Conservation (phyloP, 2,888 invertebrate species). For the Dromius quadrimaculatus region DNA sequence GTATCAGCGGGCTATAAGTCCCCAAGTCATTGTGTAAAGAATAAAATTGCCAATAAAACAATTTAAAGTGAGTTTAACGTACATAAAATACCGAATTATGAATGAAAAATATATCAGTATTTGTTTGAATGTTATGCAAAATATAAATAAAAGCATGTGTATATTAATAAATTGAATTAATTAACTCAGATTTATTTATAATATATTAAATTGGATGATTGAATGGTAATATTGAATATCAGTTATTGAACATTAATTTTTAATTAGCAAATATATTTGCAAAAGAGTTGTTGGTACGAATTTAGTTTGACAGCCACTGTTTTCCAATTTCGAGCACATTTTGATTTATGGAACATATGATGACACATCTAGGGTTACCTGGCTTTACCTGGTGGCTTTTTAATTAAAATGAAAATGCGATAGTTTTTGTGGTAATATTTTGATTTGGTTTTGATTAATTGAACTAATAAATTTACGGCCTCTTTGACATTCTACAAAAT, state of each 20-base stretch:
- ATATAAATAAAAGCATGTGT: not conserved
- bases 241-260: not conserved
- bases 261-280: slow-evolving; percentile 32
- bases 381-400: slow-evolving; percentile 37
- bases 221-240: slow-evolving; percentile 1
- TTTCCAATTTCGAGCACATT: slow-evolving; percentile 12
- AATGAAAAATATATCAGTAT: no score
- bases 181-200: slow-evolving; percentile 12
- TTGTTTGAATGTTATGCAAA: not conserved
- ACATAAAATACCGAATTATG: no score
- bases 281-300: not conserved
- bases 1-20: no score
- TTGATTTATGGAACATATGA: slow-evolving; percentile 41
- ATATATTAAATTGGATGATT: slow-evolving; percentile 7
- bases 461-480: slow-evolving; percentile 16
- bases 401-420: slow-evolving; percentile 44
- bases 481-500: slow-evolving; percentile 1
- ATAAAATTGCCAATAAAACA: no score
- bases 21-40: no score
- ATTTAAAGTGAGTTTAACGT: no score
- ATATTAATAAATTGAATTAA: not conserved
- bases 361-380: slow-evolving; percentile 48
- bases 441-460: slow-evolving; percentile 35
- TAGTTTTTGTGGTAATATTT: slow-evolving; percentile 34
- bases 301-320: slow-evolving; percentile 14